phyloP scores from a whole-genome alignment of 2,113 vertebrate species.

The Miniopterus natalensis region DNA sequence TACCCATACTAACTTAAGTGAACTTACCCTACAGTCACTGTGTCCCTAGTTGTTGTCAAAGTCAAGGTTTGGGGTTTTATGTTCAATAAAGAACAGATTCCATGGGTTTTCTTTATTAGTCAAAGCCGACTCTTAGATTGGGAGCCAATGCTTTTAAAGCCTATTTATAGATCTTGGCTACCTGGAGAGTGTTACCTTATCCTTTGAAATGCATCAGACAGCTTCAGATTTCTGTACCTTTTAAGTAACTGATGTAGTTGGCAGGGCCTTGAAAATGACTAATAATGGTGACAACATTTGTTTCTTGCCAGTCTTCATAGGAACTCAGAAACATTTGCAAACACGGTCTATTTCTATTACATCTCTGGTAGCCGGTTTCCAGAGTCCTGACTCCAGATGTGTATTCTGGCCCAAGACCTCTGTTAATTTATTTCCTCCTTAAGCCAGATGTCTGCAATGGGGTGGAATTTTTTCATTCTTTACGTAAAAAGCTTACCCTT shows the following conservation, averaged over 20 bases:
- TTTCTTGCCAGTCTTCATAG: background rate
- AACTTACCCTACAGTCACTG: background rate
- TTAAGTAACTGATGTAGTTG: slow-evolving; percentile 69
- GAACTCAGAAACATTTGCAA: background rate
- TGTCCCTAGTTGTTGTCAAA: background rate
- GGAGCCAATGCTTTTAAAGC: slow-evolving; percentile 48
- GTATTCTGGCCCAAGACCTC: background rate
- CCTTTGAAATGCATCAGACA: slow-evolving; percentile 63
- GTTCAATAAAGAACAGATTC: slow-evolving; percentile 37
- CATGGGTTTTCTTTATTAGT: slow-evolving; percentile 30
- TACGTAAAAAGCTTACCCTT: background rate
- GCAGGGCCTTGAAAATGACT: slow-evolving; percentile 30
- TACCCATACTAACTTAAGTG: background rate
- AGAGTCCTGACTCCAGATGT: background rate
- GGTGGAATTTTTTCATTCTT: background rate
- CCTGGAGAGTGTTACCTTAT: slow-evolving; percentile 77
- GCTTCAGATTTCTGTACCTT: slow-evolving; percentile 83
- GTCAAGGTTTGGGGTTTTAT: slow-evolving; percentile 52
- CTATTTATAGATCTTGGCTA: slow-evolving; percentile 85
- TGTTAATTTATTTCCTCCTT: background rate
- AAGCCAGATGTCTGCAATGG: background rate
- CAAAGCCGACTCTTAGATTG: slow-evolving; percentile 57
- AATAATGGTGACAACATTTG: background rate
- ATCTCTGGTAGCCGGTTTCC: background rate
- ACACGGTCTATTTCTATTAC: background rate